Evolutionary conservation across 2,797 vertebrate genomes (phyloP).

Genomic region (Lithobates sylvaticus): DNA sequence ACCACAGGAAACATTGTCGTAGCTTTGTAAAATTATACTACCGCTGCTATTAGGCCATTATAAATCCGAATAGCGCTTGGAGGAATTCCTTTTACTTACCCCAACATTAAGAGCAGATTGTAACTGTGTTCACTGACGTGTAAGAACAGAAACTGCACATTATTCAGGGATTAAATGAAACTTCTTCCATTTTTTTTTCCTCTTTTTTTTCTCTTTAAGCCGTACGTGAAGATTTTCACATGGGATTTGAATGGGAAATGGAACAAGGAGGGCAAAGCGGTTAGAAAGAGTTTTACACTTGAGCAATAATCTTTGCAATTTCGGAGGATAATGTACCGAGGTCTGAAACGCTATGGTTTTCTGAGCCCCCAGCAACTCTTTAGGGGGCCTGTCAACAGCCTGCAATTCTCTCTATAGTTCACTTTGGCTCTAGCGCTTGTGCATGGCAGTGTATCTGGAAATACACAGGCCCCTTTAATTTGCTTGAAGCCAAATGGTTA

Average conservation of each 20-base stretch:
- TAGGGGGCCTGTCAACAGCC: conserved; percentile 11
- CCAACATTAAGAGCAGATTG: conserved; percentile 5
- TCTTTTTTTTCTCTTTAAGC: conserved; percentile 34
- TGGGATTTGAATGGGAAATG: conserved; percentile 46
- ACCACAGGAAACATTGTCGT: background rate
- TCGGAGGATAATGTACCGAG: conserved; percentile 21
- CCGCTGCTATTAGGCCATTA: background rate
- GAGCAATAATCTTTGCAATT: conserved; percentile 31
- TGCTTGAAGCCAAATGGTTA: background rate
- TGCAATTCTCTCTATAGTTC: background rate
- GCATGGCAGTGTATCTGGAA: background rate
- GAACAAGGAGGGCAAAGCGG: conserved; percentile 38
- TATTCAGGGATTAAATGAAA: conserved; percentile 40
- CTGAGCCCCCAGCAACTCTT: conserved; percentile 10
- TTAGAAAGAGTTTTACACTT: conserved; percentile 40
- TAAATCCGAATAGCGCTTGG: background rate
- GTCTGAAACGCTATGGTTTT: background rate
- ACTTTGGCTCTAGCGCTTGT: background rate
- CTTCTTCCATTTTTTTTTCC: conserved; percentile 7
- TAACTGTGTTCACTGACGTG: conserved; percentile 1
- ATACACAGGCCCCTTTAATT: background rate
- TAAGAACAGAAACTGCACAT: conserved; percentile 4
- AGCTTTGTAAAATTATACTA: background rate
- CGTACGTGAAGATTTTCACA: conserved; percentile 1
- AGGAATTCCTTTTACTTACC: background rate